A percentile compares a stretch with the other conserved stretches of the same genome.
Conservation (phyloP, 2,888 invertebrate species). For the Meta bourneti region DNA sequence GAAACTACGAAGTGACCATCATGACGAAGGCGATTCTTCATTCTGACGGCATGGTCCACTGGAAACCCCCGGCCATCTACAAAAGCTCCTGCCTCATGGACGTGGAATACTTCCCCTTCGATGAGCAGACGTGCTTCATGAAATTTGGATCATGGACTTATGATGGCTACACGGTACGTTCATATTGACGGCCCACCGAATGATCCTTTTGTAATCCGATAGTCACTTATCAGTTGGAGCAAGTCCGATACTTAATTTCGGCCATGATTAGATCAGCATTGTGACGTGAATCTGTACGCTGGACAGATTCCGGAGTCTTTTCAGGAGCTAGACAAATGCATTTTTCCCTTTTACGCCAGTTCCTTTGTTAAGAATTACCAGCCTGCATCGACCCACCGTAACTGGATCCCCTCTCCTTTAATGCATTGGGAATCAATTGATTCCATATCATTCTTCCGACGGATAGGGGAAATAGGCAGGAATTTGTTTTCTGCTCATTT, state of each 20-base stretch:
- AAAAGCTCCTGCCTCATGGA: slow-evolving; percentile 94
- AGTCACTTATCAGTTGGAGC: neutral
- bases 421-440: slow-evolving; percentile 19
- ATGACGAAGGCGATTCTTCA: slow-evolving; percentile 92
- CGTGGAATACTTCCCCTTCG: slow-evolving; percentile 92
- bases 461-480: neutral
- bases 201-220: slow-evolving; percentile 41
- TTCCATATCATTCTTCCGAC: neutral
- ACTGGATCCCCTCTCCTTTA: neutral
- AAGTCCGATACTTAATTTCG: neutral
- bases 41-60: slow-evolving; percentile 87
- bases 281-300: neutral
- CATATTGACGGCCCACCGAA: neutral
- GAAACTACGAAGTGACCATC: slow-evolving; percentile 93
- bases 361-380: neutral
- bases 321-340: neutral
- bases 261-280: neutral
- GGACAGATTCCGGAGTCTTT: neutral
- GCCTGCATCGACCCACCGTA: neutral
- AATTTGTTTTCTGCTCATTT: neutral
- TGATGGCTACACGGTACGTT: slow-evolving; percentile 83
- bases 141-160: slow-evolving; percentile 95
- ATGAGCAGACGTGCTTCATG: slow-evolving; percentile 93
- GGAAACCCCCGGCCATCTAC: slow-evolving; percentile 96
- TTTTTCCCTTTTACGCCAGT: slow-evolving; percentile 6